Conservation (phyloP, 2,888 invertebrate species). For the Agrochola litura region DNA sequence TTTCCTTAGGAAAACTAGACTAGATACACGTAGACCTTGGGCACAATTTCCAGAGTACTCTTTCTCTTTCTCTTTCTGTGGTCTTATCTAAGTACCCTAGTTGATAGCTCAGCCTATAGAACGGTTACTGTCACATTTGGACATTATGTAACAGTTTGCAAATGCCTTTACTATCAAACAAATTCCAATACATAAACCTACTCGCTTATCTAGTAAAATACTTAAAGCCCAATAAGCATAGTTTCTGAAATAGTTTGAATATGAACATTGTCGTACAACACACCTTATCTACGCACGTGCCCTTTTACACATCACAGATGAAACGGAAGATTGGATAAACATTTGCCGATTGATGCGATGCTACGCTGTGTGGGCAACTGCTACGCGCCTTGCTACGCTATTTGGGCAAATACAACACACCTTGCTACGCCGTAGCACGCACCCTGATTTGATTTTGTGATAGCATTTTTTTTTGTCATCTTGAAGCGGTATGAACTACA, state of each 20-base stretch:
- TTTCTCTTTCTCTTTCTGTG: not conserved
- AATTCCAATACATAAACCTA: not conserved
- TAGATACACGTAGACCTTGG: not conserved
- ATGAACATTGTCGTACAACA: not conserved
- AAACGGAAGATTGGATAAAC: slow-evolving; percentile 2
- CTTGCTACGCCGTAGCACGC: not conserved
- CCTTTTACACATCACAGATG: not conserved
- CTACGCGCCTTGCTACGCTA: not conserved
- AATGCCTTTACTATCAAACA: not conserved
- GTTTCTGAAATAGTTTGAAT: slow-evolving; percentile 1
- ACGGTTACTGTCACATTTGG: not conserved
- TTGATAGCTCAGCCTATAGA: not conserved
- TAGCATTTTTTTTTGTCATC: not conserved
- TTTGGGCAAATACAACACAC: not conserved
- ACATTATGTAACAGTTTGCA: too few species aligned
- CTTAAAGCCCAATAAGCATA: not conserved
- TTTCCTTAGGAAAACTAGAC: not conserved
- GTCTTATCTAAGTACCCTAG: not conserved
- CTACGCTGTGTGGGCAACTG: not conserved
- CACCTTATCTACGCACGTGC: not conserved
- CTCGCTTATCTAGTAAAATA: not conserved
- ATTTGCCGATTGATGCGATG: not conserved
- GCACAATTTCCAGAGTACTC: too few species aligned
- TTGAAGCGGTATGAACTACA: not conserved
- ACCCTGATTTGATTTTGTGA: not conserved